A percentile compares a stretch with the other conserved stretches of the same genome.
phyloP scores from a whole-genome alignment of 2,113 vertebrate genomes.

The Hippopotamus amphibius region DNA sequence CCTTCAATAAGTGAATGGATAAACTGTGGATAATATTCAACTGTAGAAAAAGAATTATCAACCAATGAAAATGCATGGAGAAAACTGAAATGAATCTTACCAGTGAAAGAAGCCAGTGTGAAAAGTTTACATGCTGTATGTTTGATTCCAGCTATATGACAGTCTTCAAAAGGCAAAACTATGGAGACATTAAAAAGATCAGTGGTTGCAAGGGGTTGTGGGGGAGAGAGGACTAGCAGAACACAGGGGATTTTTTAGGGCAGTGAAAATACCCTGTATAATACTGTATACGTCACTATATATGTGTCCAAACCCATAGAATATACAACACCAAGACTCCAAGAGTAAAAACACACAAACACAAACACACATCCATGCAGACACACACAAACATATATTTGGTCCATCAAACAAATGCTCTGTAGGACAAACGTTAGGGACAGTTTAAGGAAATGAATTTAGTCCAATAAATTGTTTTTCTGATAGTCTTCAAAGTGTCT shows the following conservation, averaged over 20 bases:
- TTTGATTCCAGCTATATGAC: background rate
- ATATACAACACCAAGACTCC: background rate
- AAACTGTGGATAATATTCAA: background rate
- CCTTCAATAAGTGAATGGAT: background rate
- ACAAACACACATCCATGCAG: background rate
- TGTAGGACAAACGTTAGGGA: slow-evolving; percentile 14
- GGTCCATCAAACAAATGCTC: background rate
- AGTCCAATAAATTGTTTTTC: slow-evolving; percentile 42
- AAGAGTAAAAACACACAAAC: background rate
- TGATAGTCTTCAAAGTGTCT: slow-evolving; percentile 47
- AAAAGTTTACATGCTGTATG: background rate
- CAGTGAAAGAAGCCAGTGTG: background rate
- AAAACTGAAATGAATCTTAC: background rate
- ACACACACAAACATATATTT: background rate
- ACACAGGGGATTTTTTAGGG: background rate
- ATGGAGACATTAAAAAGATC: background rate
- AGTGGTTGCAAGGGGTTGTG: background rate
- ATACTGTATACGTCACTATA: background rate
- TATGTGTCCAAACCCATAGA: background rate
- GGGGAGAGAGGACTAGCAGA: background rate
- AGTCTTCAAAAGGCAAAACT: background rate
- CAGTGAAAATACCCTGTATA: background rate
- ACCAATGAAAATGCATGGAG: background rate
- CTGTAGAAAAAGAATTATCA: background rate
- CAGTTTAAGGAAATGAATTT: slow-evolving; percentile 41